Evolutionary conservation across 92 coral and sea anemone species (phyloP).

Genomic region (Palythoa caribaeorum): DNA sequence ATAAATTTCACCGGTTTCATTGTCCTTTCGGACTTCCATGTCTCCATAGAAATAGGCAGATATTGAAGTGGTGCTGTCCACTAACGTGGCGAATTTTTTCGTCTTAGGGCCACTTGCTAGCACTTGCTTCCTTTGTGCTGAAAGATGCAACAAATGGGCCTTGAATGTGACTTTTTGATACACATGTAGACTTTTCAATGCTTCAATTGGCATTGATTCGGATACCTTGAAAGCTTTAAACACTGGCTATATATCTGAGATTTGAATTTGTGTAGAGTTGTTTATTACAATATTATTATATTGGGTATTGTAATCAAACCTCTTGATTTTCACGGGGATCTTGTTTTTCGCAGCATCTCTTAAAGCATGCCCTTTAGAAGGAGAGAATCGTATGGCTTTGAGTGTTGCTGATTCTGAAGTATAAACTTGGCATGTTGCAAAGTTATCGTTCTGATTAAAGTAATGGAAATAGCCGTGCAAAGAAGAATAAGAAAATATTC

Average conservation of each 20-base stretch:
- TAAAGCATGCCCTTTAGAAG: not conserved
- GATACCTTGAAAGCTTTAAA: not conserved
- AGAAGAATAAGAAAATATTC: no score
- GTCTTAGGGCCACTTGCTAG: not conserved
- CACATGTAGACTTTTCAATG: not conserved
- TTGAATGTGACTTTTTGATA: not conserved
- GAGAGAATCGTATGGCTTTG: slow-evolving; percentile 5
- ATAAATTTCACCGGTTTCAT: slow-evolving; percentile 1
- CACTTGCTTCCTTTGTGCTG: not conserved
- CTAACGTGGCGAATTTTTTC: not conserved
- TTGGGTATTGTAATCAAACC: slow-evolving; percentile 1
- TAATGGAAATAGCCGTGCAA: not conserved
- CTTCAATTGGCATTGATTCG: not conserved
- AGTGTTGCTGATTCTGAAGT: not conserved
- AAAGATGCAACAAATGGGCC: not conserved
- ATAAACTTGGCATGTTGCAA: not conserved
- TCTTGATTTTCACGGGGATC: not conserved
- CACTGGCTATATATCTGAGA: not conserved
- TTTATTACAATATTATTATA: slow-evolving; percentile 18
- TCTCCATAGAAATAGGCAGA: slow-evolving; percentile 15
- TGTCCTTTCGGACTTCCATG: not conserved
- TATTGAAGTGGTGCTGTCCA: not conserved
- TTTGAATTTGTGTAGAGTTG: not conserved
- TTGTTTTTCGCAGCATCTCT: not conserved
- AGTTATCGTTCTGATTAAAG: not conserved